Conservation (phyloP, 2,797 vertebrate species). For the Galaxias olidus region DNA sequence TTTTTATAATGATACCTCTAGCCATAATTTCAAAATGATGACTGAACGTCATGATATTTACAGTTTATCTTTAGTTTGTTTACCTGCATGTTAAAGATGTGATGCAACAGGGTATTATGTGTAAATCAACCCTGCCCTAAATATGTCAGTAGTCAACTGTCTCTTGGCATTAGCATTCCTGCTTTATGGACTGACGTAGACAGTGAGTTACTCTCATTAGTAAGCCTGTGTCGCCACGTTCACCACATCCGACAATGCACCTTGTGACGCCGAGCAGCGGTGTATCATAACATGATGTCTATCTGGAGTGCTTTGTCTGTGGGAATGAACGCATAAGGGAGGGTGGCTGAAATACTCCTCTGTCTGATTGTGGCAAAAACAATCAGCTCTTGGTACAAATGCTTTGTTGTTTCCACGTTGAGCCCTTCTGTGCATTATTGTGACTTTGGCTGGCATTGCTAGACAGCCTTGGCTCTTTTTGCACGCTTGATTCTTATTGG, state of each 20-base stretch:
- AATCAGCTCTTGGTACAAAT: slow-evolving; percentile 60
- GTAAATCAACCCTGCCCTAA: not conserved
- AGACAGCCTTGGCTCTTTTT: no score
- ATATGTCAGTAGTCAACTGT: not conserved
- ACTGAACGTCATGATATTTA: no score
- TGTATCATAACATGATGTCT: slow-evolving; percentile 68
- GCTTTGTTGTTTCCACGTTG: slow-evolving; percentile 60
- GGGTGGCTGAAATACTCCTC: slow-evolving; percentile 60
- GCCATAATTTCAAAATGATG: no score
- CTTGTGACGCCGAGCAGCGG: slow-evolving; percentile 56
- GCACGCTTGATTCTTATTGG: slow-evolving; percentile 10
- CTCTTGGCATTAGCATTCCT: not conserved
- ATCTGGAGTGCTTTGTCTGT: slow-evolving; percentile 74
- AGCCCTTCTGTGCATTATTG: slow-evolving; percentile 56
- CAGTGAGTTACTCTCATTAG: not conserved
- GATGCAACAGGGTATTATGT: no score
- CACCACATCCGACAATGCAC: slow-evolving; percentile 62
- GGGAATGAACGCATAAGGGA: slow-evolving; percentile 64
- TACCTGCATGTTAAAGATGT: no score
- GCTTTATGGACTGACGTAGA: not conserved
- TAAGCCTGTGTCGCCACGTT: slow-evolving; percentile 8
- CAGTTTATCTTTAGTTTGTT: no score
- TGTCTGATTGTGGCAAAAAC: slow-evolving; percentile 67
- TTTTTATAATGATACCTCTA: no score
- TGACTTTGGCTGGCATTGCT: no score